Evolutionary conservation across 2,113 vertebrate species (phyloP), one percentile per base, ranked within the genome.

Genomic region (Sminthopsis crassicaudata): DNA sequence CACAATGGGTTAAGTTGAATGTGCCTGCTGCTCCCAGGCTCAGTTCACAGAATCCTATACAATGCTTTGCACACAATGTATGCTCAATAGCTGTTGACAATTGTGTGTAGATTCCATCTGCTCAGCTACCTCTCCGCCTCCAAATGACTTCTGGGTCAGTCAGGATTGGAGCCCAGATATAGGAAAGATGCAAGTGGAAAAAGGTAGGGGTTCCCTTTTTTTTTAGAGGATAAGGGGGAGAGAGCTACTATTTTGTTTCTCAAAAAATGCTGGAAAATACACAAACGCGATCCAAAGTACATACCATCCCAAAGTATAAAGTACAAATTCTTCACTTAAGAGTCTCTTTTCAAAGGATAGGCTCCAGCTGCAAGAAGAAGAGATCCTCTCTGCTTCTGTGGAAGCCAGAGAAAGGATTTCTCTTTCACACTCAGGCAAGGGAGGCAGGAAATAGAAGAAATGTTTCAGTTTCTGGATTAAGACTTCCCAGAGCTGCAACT

Each of bases 51-150:
- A 42, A 84, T n/a, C 67, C 67, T 84, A 84, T 84, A 84, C 67
- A 84, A 84, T 84, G 67, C 67, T 84, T 84, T 84, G 67, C 67
- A 42, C 67, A 84, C 67, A 84, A 84, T 84, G 67, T 84, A 84
- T 84, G 67, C 67, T 84, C 67, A 84, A 84, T 84, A 42, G 67
- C 67, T 84, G 67, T 84, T 84, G 67, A 84, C 67, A n/a, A 84
- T 84, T 84, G 67, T 84, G 67, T 84, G 67, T 84, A 84, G 67
- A 84, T 84, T 84, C 67, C 67, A 84, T 84, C 67, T 84, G 67
- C 67, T 84, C 67, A 84, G n/a, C 67, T 84, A 84, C 67, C 67
- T 84, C 67, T 84, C 67, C 67, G 67, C 67, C 67, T 84, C 67
- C 67, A 84, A 84, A 84, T 84, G 67, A 84, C 67, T 84, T 84